phyloP scores from a whole-genome alignment of 2,797 vertebrate species.

The Dermochelys coriacea region DNA sequence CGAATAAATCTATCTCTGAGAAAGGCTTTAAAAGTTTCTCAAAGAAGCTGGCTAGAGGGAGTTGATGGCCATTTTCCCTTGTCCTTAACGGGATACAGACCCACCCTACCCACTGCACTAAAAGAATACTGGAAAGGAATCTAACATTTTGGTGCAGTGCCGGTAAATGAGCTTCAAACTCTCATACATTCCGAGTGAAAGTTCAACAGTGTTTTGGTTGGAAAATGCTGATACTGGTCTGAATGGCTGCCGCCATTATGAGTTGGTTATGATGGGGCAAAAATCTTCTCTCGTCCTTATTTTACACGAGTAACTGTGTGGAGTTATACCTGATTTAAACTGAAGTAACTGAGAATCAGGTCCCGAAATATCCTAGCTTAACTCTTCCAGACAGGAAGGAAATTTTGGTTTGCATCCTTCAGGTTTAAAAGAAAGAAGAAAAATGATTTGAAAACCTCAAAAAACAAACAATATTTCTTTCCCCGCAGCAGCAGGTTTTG shows the following conservation, averaged over 20 bases:
- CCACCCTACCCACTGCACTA: not conserved
- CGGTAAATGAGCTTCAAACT: conserved; percentile 62
- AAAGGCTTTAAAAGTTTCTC: not conserved
- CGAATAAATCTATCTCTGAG: not conserved
- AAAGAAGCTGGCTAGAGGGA: conserved; percentile 20
- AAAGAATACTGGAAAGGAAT: conserved; percentile 30
- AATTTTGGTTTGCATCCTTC: conserved; percentile 64
- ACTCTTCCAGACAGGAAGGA: conserved; percentile 50
- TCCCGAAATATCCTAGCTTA: conserved; percentile 13
- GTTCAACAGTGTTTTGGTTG: conserved; percentile 64
- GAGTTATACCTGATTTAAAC: conserved; percentile 14
- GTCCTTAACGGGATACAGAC: conserved; percentile 9
- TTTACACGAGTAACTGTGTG: conserved; percentile 41
- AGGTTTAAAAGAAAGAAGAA: not conserved
- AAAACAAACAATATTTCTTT: conserved; percentile 60
- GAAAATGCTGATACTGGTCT: conserved; percentile 41
- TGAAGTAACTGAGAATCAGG: conserved; percentile 15
- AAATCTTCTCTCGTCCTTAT: conserved; percentile 20
- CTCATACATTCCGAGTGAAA: conserved; percentile 48
- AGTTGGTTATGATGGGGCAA: conserved; percentile 30
- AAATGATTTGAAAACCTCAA: conserved; percentile 52
- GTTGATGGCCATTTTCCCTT: conserved; percentile 50
- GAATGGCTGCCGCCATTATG: not conserved
- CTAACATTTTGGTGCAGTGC: conserved; percentile 42
- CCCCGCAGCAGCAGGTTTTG: conserved; percentile 71